A percentile compares a stretch with the other conserved stretches of the same genome.
phyloP scores from a whole-genome alignment of 1,140 invertebrate species.

The Acromyrmex charruanus region DNA sequence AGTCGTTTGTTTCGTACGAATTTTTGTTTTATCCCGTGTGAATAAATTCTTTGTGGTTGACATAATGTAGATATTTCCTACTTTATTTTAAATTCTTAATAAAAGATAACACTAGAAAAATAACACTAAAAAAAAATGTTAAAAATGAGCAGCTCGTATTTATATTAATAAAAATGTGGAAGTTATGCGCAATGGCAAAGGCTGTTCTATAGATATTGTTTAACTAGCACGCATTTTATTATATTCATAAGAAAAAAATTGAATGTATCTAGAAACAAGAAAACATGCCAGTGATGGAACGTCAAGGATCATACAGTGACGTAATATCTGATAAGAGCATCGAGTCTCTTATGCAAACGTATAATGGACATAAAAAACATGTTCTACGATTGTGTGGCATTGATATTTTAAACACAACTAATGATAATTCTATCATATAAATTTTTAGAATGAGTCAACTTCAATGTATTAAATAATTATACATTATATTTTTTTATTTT shows the following conservation, averaged over 20 bases:
- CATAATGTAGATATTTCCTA: no score
- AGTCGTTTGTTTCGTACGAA: no score
- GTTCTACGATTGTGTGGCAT: neutral
- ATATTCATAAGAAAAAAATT: neutral
- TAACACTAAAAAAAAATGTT: neutral
- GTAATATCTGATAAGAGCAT: neutral
- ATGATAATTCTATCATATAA: neutral
- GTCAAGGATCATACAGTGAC: slow-evolving; percentile 14
- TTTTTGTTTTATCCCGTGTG: no score
- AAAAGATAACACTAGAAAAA: neutral
- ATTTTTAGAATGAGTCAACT: neutral
- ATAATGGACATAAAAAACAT: neutral
- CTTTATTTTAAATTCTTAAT: neutral
- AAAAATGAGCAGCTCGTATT: neutral
- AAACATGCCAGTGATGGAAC: slow-evolving; percentile 23
- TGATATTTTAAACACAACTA: neutral
- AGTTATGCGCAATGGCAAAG: slow-evolving; percentile 25
- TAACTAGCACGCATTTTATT: neutral
- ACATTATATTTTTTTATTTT: neutral
- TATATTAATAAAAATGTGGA: neutral
- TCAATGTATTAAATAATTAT: neutral
- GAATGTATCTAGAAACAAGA: neutral
- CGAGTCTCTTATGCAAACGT: neutral
- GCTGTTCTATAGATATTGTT: neutral
- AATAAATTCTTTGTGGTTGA: no score